Conservation (phyloP, 1,140 invertebrate species). For the Drosophila dunni region DNA sequence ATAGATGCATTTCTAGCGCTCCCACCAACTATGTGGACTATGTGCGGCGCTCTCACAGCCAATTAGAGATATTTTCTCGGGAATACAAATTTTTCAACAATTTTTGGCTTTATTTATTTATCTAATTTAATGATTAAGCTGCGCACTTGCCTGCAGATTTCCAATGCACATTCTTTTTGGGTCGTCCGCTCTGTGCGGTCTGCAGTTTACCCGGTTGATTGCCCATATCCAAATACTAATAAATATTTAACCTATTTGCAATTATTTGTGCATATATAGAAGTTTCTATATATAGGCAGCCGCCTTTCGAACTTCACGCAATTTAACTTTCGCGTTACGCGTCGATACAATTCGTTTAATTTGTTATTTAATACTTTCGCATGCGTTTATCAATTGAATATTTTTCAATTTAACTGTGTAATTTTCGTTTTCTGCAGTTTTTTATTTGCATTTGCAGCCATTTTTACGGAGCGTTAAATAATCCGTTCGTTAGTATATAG, state of each 20-base stretch:
- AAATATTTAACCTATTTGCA: slow-evolving; percentile 79
- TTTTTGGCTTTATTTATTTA: slow-evolving; percentile 38
- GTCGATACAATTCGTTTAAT: slow-evolving; percentile 49
- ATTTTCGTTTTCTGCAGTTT: slow-evolving; percentile 46
- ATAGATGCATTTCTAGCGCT: slow-evolving; percentile 77
- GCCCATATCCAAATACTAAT: slow-evolving; percentile 70
- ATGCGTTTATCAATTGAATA: slow-evolving; percentile 24
- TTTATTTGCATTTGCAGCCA: slow-evolving; percentile 54
- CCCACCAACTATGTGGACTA: slow-evolving; percentile 65
- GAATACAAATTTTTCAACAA: slow-evolving; percentile 22
- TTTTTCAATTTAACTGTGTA: slow-evolving; percentile 34
- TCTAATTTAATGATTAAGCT: slow-evolving; percentile 20
- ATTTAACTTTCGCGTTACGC: slow-evolving; percentile 32
- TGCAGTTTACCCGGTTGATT: slow-evolving; percentile 84
- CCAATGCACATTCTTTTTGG: slow-evolving; percentile 89
- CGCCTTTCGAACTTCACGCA: slow-evolving; percentile 60
- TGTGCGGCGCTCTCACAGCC: slow-evolving; percentile 44
- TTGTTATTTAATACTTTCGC: slow-evolving; percentile 37
- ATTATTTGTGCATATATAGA: slow-evolving; percentile 76
- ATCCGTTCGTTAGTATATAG: slow-evolving; percentile 69
- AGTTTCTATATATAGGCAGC: slow-evolving; percentile 75
- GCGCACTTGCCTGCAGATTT: slow-evolving; percentile 88
- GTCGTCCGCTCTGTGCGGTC: slow-evolving; percentile 83
- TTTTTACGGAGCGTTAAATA: slow-evolving; percentile 76
- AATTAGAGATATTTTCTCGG: slow-evolving; percentile 40